These are phyloP conservation scores for Xiphophorus maculatus DNA, from an alignment of 2,113 vertebrate genomes.

Conservation along the genomic window DNA sequence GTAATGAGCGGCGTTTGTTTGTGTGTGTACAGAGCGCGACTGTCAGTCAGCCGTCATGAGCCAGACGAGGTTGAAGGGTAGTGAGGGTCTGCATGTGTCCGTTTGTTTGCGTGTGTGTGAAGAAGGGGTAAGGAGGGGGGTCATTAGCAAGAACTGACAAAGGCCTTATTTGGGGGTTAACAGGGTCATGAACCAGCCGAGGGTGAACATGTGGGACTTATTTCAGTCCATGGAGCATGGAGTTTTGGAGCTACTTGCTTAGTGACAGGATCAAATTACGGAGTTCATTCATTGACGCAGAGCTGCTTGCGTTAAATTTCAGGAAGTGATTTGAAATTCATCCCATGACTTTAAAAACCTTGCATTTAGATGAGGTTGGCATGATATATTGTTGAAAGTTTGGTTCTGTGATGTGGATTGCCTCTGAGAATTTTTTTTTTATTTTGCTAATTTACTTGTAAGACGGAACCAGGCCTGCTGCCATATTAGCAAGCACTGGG, in stretches of 20 bases:
- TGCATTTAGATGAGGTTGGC: no score
- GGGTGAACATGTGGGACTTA: constrained; percentile 83
- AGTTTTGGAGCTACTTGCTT: constrained; percentile 41
- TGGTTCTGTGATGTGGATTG: no score
- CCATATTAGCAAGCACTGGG: no score
- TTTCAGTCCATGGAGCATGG: constrained; percentile 74
- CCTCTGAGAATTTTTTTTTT: no score
- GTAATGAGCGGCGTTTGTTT: constrained; percentile 64
- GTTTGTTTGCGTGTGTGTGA: constrained; percentile 11
- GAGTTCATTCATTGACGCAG: constrained; percentile 32
- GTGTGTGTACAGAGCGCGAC: constrained; percentile 60
- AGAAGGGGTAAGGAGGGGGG: constrained; percentile 9
- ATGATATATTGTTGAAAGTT: no score
- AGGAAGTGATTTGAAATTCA: constrained; percentile 52
- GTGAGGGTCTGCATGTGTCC: background rate
- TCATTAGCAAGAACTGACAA: constrained; percentile 59
- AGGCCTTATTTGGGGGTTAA: constrained; percentile 81
- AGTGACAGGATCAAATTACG: constrained; percentile 66
- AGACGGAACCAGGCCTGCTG: no score
- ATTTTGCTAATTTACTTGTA: no score
- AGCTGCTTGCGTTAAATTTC: constrained; percentile 28
- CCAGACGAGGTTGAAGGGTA: constrained; percentile 36
- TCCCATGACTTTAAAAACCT: constrained; percentile 10
- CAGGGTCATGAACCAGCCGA: constrained; percentile 76
- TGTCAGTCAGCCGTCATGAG: constrained; percentile 52